These are phyloP conservation scores for Centroberyx gerrardi DNA, from an alignment of 2,797 vertebrate genomes.

Conservation along the genomic window DNA sequence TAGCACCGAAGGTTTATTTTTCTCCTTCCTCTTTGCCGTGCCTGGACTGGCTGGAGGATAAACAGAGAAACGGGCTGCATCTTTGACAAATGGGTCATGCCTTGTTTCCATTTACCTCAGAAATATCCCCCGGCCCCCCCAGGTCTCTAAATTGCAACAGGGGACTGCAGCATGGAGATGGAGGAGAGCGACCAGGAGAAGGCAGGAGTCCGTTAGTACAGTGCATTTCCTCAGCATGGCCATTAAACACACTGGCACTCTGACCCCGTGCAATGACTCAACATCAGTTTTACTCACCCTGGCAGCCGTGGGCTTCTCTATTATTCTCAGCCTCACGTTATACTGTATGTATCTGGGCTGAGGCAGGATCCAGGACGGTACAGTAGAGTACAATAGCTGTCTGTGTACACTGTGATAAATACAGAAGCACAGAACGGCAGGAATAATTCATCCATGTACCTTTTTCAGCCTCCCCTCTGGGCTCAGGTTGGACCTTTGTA, in stretches of 20 bases:
- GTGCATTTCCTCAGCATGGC: constrained; percentile 50
- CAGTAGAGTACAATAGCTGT: constrained; percentile 32
- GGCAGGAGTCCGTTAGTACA: constrained; percentile 40
- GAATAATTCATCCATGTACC: constrained; percentile 2
- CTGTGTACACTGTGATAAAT: constrained; percentile 17
- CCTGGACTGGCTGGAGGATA: constrained; percentile 37
- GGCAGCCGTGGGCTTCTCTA: constrained; percentile 50
- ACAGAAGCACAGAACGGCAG: constrained; percentile 19
- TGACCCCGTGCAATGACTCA: constrained; percentile 73
- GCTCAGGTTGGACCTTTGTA: too few relatives aligned
- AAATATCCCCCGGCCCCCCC: constrained; percentile 35
- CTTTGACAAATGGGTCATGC: constrained; percentile 72
- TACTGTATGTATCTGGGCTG: constrained; percentile 36
- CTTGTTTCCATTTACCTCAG: constrained; percentile 70
- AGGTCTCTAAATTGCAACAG: constrained; percentile 37
- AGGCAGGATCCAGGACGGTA: constrained; percentile 2
- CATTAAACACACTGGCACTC: constrained; percentile 59
- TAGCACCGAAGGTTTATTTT: constrained; percentile 49
- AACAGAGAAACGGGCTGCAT: constrained; percentile 50
- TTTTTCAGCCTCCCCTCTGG: too few relatives aligned
- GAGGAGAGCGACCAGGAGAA: constrained; percentile 10
- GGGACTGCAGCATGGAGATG: constrained; percentile 19
- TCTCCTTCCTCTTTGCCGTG: constrained; percentile 48
- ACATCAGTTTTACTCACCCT: constrained; percentile 64
- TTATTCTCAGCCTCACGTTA: constrained; percentile 42